Base-by-base conservation (phyloP, 1,140 invertebrate species). In the Atta cephalotes region DNA sequence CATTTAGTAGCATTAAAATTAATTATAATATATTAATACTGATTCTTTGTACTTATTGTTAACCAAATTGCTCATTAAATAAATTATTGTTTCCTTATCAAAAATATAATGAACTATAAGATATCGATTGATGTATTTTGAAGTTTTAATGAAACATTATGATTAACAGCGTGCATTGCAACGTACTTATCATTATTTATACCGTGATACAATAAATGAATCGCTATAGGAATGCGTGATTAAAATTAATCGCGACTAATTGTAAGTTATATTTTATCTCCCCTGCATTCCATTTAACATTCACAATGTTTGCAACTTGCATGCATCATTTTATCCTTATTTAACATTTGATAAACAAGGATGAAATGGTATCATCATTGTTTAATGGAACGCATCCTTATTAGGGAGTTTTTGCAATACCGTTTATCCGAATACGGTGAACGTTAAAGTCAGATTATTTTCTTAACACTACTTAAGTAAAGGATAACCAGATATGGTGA, bases 1-100 rank as follows among this genome's bases (percentile, higher is more conserved):
- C 14, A 56, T 60, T 66, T 66, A 66, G 39, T 45, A 68, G 1
- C 35, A 45, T 68, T 68, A 21, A 45, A 35, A 68, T 68, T 45
- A 2, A 68, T 39, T 68, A 39, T 68, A 45, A 21, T 68, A 12
- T 39, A 45, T 68, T 45, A 68, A 45, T 68, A 45, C 2, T 21
- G 21, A 68, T 68, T 68, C 65, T 45, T 45, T 68, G 39, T n/a
- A 68, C 18, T 45, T 45, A 45, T 45, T 45, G 39, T 45, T 39
- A 5, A 35, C 10, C n/a, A 10, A 45, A 68, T 68, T 12, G 2
- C 10, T 45, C 35, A 45, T 68, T 21, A 68, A 68, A 21, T 68
- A 68, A 68, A 14, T 65, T 14, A 65, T 4, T 7, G 7, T 7
- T 63, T 63, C 6, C 16, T 18, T 12, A 66, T 3, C 65, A 35